Conservation (phyloP, 2,797 vertebrate genomes). For the Hapalemur alaotrensis region DNA sequence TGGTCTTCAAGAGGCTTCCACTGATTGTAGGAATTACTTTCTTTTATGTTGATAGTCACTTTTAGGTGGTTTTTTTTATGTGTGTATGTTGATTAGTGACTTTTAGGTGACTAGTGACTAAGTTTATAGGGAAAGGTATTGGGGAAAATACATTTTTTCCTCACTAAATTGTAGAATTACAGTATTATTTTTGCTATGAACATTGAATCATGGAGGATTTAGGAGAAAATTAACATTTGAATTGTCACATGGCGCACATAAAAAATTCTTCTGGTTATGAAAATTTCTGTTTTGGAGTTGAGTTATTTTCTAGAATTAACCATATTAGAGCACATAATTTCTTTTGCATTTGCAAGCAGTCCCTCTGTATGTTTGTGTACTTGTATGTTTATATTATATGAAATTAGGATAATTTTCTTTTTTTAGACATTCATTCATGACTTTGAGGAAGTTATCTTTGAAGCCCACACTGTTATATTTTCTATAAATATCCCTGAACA, state of each 20-base stretch:
- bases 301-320: constrained; percentile 13
- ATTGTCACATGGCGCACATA: not conserved
- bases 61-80: not conserved
- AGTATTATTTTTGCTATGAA: not conserved
- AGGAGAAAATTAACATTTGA: constrained; percentile 18
- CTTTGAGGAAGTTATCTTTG: constrained; percentile 22
- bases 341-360: not conserved
- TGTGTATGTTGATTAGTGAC: not conserved
- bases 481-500: not conserved
- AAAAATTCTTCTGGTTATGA: not conserved
- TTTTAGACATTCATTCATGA: not conserved
- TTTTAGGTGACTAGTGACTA: constrained; percentile 1
- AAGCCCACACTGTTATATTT: not conserved
- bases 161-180: not conserved
- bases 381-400: not conserved
- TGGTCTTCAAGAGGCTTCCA: not conserved
- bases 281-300: not conserved
- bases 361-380: not conserved
- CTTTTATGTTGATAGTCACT: not conserved
- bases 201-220: not conserved
- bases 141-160: not conserved
- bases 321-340: not conserved
- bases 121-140: not conserved
- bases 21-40: not conserved
- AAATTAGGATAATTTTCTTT: not conserved